Base-by-base conservation (phyloP, 2,797 vertebrate species). In the Epinephelus malabaricus region DNA sequence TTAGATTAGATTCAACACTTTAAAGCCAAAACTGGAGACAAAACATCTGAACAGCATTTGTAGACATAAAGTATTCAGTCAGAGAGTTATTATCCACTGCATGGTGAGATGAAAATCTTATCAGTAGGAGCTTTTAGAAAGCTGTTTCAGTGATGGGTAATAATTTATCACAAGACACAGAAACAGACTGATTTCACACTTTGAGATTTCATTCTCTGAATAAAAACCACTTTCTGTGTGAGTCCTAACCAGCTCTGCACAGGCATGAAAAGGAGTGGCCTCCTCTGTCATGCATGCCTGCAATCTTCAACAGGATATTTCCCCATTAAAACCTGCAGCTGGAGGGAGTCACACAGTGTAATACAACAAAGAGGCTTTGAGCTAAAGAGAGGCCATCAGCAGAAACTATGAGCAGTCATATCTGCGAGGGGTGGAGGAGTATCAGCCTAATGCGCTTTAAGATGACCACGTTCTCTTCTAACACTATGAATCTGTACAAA, bases 211-310 rank as follows among this genome's bases (percentile, higher is more conserved):
- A 68, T 60, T 47, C 43, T 55, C n/a, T 21, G 59, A 49, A 73
- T 43, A 68, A 71, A 34, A 78, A 79, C 78, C 17, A 34, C 19
- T 63, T 71, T 59, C 56, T 72, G 30, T 11, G 10, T 43, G 40
- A 43, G 34, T 34, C 19, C 9, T 51, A 23, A 78, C 60, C 62
- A 69, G 76, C 75, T 74, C 64, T 68, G 81, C 30, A 69, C 60
- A 74, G 64, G 66, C 60, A 71, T 61, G 58, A 73, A 77, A 83
- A 86, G 68, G 58, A 86, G 76, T 45, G 66, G 55, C 45, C 63
- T 43, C 79, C 71, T 80, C 59, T 80, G 80, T 89, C 79, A 86
- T 85, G 81, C 70, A 73, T 88, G 86, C 67, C 82, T 55, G 58
- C 82, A 81, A 58, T 83, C 67, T 77, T 74, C 84, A 85, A 61